phyloP scores from a whole-genome alignment of 2,113 vertebrate species.

The Gallinago media region DNA sequence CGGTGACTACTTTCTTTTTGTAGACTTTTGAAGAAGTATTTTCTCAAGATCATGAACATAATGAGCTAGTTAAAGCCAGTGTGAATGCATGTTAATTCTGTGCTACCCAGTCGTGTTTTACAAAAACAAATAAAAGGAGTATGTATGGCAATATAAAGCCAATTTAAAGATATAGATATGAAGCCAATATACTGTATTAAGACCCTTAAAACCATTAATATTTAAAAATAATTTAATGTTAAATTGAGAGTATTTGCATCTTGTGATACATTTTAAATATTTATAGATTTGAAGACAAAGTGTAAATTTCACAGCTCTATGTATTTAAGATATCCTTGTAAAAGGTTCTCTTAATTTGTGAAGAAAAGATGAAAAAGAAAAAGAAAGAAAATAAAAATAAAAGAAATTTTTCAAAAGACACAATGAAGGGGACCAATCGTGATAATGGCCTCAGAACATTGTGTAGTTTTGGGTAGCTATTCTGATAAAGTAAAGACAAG shows the following conservation, averaged over 20 bases:
- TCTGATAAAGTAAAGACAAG: background rate
- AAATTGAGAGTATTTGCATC: background rate
- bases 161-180: background rate
- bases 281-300: background rate
- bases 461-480: background rate
- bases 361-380: background rate
- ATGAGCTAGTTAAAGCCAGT: background rate
- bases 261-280: background rate
- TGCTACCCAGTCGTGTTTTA: background rate
- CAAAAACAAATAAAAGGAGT: background rate
- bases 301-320: background rate
- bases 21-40: background rate
- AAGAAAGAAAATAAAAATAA: no score
- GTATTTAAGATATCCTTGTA: background rate
- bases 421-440: background rate
- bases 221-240: background rate
- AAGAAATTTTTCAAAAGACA: background rate
- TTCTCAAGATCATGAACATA: background rate
- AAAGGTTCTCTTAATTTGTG: background rate
- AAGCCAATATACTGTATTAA: background rate
- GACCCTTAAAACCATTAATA: background rate
- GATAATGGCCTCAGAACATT: background rate
- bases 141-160: background rate
- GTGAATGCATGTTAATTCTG: background rate
- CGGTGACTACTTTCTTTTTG: slow-evolving; percentile 62